Evolutionary conservation across 2,113 vertebrate species (phyloP).

Genomic region (Gallinago media): DNA sequence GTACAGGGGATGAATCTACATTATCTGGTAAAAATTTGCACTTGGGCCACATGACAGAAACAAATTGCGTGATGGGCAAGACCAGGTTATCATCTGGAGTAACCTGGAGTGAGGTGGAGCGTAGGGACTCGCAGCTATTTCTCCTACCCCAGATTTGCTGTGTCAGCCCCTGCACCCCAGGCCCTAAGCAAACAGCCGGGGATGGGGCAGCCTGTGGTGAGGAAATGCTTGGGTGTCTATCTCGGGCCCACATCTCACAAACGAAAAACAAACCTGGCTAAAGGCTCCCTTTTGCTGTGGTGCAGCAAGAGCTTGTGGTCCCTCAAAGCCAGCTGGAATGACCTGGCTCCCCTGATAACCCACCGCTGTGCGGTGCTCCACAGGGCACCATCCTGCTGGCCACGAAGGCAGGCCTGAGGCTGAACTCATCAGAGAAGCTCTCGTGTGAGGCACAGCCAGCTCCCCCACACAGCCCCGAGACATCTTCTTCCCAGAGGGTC

Average conservation of each 20-base stretch:
- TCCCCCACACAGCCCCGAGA: background rate
- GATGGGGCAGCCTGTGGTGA: background rate
- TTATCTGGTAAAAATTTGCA: background rate
- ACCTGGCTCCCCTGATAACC: background rate
- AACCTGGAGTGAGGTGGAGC: fast-evolving
- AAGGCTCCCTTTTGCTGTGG: background rate
- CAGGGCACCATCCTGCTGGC: background rate
- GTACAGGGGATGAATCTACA: background rate
- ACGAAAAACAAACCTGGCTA: background rate
- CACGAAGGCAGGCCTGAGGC: background rate
- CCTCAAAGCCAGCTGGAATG: background rate
- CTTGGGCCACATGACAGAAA: background rate
- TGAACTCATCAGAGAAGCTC: background rate
- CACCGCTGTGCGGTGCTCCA: background rate
- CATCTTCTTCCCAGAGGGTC: background rate
- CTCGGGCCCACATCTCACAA: background rate
- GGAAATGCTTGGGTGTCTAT: background rate
- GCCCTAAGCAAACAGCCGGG: background rate
- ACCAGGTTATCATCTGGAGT: background rate
- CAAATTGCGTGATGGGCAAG: background rate
- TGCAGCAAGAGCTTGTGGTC: background rate
- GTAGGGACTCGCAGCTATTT: background rate
- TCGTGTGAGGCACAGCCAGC: background rate
- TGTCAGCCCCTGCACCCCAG: background rate
- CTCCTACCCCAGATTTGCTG: background rate